A percentile compares a stretch with the other conserved stretches of the same genome.
Evolutionary conservation across 2,113 vertebrate genomes (phyloP).

Genomic region (Entomyzon cyanotis): DNA sequence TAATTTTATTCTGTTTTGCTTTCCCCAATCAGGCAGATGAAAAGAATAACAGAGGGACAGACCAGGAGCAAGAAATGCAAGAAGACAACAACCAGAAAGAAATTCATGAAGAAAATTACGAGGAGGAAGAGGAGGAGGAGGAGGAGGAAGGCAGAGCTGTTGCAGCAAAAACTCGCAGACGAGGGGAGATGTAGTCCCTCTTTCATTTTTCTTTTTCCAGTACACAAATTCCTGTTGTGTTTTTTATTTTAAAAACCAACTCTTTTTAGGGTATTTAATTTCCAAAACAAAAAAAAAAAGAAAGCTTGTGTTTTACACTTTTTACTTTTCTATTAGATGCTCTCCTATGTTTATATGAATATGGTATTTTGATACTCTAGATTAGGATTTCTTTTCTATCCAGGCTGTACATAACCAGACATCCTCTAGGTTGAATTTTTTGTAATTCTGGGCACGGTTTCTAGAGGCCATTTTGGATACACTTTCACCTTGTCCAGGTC

Average conservation of each 20-base stretch:
- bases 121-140: conserved; percentile 87
- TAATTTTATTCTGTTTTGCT: background rate
- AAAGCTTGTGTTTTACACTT: conserved; percentile 48
- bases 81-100: conserved; percentile 65
- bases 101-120: conserved; percentile 85
- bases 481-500: background rate
- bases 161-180: conserved; percentile 78
- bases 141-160: conserved; percentile 76
- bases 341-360: conserved; percentile 70
- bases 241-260: background rate
- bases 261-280: conserved; percentile 61
- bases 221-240: background rate
- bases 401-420: conserved; percentile 48
- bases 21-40: conserved; percentile 61
- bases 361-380: conserved; percentile 77
- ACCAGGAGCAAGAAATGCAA: conserved; percentile 68
- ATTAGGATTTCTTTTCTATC: conserved; percentile 73
- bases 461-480: background rate
- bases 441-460: background rate
- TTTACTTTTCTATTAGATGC: conserved; percentile 75
- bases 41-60: conserved; percentile 70
- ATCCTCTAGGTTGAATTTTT: background rate
- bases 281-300: background rate
- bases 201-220: background rate
- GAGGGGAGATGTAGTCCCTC: conserved; percentile 86